These are phyloP conservation scores for Tenthredo amoena DNA, from an alignment of 2,888 invertebrate species.

Conservation along the genomic window DNA sequence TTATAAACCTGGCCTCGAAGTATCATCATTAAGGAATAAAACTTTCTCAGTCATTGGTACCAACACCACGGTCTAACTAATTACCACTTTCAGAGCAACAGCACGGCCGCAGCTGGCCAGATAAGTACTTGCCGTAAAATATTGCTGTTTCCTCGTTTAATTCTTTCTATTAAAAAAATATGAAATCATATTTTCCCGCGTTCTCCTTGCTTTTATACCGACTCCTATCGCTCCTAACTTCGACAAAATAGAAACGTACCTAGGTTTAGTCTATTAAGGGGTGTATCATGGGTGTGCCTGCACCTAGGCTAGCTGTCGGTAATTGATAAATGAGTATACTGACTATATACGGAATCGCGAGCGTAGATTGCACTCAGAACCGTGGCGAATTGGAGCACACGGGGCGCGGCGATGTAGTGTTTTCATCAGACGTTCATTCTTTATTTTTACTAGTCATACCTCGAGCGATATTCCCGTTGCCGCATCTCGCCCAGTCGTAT, in stretches of 20 bases:
- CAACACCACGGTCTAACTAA: constrained; percentile 35
- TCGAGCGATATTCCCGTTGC: constrained; percentile 42
- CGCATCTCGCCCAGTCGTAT: background rate
- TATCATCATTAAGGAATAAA: constrained; percentile 50
- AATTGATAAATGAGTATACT: constrained; percentile 44
- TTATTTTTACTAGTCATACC: background rate
- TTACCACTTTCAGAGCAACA: constrained; percentile 10
- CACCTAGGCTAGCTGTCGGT: background rate
- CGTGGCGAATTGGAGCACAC: constrained; percentile 44
- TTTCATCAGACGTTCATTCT: constrained; percentile 34
- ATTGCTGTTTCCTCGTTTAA: constrained; percentile 14
- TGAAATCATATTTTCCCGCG: background rate
- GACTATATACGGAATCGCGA: constrained; percentile 45
- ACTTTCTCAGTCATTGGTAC: constrained; percentile 49
- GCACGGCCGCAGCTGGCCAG: background rate
- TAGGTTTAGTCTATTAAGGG: background rate
- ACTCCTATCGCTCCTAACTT: background rate
- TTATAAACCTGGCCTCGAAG: constrained; percentile 6
- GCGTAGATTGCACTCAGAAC: constrained; percentile 20
- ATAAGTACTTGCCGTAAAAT: background rate
- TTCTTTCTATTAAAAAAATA: background rate
- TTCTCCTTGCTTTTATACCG: background rate
- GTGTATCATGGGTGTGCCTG: constrained; percentile 35
- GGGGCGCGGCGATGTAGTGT: constrained; percentile 43
- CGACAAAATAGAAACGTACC: background rate